A percentile compares a stretch with the other conserved stretches of the same genome.
These are phyloP conservation scores for Heloderma charlesbogerti DNA, from an alignment of 2,113 vertebrate genomes.

Conservation along the genomic window DNA sequence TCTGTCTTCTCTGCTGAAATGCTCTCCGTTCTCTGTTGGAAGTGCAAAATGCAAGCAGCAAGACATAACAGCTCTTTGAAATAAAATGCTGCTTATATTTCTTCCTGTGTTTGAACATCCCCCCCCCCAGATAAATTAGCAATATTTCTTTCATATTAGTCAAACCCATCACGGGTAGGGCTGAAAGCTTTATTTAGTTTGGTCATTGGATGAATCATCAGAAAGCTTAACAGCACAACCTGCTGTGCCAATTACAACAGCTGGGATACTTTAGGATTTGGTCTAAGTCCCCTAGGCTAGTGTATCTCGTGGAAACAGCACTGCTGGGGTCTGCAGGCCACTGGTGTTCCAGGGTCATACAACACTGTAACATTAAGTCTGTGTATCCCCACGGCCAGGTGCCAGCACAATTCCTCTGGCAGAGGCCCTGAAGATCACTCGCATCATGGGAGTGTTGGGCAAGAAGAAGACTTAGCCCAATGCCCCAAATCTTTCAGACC, in stretches of 20 bases:
- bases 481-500: too few relatives aligned
- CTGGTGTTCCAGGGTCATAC: too few relatives aligned
- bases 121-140: not conserved
- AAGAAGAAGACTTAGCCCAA: too few relatives aligned
- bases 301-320: not conserved
- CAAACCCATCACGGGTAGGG: not conserved
- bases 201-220: not conserved
- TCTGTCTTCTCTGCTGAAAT: not conserved
- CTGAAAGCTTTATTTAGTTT: not conserved
- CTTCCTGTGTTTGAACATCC: not conserved
- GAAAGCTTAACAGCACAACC: not conserved
- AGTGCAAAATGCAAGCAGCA: not conserved
- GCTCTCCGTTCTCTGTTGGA: not conserved
- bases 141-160: not conserved
- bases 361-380: too few relatives aligned
- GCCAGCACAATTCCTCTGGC: too few relatives aligned
- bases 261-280: not conserved
- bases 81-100: conserved; percentile 19
- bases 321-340: too few relatives aligned
- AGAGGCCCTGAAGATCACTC: too few relatives aligned
- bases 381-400: too few relatives aligned
- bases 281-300: not conserved
- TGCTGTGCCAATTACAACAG: not conserved
- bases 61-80: not conserved
- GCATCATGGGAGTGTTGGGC: too few relatives aligned